Evolutionary conservation across 2,888 invertebrate genomes (phyloP).

Genomic region (Nysson spinosus): DNA sequence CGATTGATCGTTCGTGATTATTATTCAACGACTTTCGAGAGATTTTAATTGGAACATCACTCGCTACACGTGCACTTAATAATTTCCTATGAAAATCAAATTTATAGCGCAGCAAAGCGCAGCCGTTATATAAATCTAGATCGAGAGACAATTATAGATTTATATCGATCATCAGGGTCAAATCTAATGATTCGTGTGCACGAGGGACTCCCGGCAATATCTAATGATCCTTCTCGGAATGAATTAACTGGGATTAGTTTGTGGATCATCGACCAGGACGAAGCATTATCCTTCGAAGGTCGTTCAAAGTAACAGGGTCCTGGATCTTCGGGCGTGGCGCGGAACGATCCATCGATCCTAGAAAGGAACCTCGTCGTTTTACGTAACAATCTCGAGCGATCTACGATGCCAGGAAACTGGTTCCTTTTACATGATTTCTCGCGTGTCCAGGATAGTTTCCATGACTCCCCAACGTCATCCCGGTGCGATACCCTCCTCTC

Average conservation of each 20-base stretch:
- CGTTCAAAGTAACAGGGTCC: constrained; percentile 30
- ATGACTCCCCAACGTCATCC: constrained; percentile 34
- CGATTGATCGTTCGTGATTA: no score
- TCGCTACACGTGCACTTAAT: no score
- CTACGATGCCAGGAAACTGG: constrained; percentile 38
- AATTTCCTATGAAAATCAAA: no score
- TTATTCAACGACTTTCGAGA: no score
- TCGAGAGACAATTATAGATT: no score
- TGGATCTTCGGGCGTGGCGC: constrained; percentile 53
- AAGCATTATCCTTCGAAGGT: constrained; percentile 38
- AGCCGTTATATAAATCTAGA: no score
- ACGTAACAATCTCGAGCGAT: constrained; percentile 52
- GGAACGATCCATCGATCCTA: constrained; percentile 24
- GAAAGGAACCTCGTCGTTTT: constrained; percentile 55
- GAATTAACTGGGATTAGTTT: neutral
- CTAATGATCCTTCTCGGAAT: no score
- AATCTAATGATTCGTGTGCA: neutral
- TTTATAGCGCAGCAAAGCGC: no score
- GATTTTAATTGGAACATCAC: no score
- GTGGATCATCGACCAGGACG: constrained; percentile 4
- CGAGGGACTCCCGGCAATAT: no score
- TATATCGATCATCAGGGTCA: neutral
- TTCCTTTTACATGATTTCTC: constrained; percentile 21
- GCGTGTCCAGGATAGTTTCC: constrained; percentile 48
- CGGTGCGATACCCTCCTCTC: constrained; percentile 35